Conservation (phyloP, 2,113 vertebrate species). For the Oxyura jamaicensis region DNA sequence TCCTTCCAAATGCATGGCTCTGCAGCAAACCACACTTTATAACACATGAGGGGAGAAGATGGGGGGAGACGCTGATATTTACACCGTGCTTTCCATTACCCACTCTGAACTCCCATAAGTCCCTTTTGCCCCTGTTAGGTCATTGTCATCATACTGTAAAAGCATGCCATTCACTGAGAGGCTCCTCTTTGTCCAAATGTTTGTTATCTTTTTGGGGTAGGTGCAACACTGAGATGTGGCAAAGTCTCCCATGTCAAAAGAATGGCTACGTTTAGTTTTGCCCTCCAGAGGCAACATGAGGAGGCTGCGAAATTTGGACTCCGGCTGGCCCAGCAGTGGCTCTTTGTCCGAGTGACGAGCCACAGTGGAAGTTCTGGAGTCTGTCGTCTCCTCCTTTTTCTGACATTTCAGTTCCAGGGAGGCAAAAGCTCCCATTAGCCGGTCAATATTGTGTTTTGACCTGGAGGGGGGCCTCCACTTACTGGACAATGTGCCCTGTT, state of each 20-base stretch:
- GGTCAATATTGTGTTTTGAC: constrained; percentile 87
- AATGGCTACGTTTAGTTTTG: constrained; percentile 95
- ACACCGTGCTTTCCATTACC: constrained; percentile 99
- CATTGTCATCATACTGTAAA: constrained; percentile 85
- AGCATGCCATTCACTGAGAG: constrained; percentile 96
- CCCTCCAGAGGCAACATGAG: constrained; percentile 90
- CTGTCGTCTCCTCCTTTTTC: constrained; percentile 80
- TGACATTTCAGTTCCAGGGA: constrained; percentile 92
- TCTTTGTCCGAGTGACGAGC: constrained; percentile 89
- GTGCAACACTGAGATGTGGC: constrained; percentile 83
- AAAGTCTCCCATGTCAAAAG: constrained; percentile 96
- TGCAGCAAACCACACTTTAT: not conserved
- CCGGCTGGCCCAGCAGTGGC: constrained; percentile 89
- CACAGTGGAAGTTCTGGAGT: constrained; percentile 81
- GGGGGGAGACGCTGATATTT: constrained; percentile 50
- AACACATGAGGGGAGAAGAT: not conserved
- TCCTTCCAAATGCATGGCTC: not conserved
- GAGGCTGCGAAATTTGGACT: constrained; percentile 86
- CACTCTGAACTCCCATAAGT: constrained; percentile 91
- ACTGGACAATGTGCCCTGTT: constrained; percentile 84
- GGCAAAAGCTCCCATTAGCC: constrained; percentile 93
- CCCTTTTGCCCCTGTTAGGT: constrained; percentile 80
- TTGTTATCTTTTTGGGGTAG: constrained; percentile 90
- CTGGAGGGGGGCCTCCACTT: constrained; percentile 87
- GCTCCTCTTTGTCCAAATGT: constrained; percentile 98